Evolutionary conservation across 92 coral and sea anemone species (phyloP).

Genomic region (Parazoanthus swiftii): DNA sequence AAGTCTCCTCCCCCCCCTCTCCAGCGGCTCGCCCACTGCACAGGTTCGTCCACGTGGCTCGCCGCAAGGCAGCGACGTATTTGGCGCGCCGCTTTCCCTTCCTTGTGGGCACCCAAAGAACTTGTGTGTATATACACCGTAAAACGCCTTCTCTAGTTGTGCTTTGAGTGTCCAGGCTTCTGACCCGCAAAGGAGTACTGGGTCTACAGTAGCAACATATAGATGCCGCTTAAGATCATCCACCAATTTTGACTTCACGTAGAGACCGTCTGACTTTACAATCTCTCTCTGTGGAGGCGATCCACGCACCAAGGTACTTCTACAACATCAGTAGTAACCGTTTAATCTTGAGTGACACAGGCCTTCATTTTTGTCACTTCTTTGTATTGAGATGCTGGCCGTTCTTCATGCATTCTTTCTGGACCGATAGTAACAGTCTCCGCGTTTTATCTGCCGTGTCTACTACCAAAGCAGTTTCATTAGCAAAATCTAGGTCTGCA

Average conservation of each 20-base stretch:
- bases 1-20: too few species aligned
- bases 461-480: neutral
- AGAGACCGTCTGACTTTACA: neutral
- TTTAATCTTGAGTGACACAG: neutral
- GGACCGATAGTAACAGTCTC: neutral
- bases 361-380: neutral
- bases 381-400: neutral
- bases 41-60: too few species aligned
- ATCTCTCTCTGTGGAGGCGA: neutral
- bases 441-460: neutral
- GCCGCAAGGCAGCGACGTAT: too few species aligned
- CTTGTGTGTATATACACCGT: neutral
- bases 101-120: too few species aligned
- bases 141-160: neutral
- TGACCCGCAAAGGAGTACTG: neutral
- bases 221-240: neutral
- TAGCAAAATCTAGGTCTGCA: constrained; percentile 1
- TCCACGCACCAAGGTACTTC: neutral
- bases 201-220: neutral
- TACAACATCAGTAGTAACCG: neutral
- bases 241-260: neutral
- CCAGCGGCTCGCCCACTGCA: too few species aligned
- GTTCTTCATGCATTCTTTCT: neutral
- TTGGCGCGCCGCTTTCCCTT: too few species aligned
- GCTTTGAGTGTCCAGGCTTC: neutral